Evolutionary conservation across 2,113 vertebrate genomes (phyloP).

Genomic region (Peromyscus californicus): DNA sequence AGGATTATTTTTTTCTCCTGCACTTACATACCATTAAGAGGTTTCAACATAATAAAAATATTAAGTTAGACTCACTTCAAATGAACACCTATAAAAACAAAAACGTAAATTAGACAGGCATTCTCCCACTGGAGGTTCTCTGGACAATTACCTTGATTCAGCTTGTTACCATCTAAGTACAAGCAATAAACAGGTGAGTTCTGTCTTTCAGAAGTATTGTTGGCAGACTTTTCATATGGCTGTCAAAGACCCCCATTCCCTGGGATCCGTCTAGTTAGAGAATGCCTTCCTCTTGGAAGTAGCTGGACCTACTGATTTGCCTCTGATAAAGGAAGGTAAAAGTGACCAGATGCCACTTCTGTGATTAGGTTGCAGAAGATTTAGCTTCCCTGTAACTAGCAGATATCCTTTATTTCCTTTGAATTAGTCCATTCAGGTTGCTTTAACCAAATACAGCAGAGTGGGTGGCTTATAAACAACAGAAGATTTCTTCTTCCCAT

Average conservation of each 20-base stretch:
- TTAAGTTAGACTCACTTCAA: constrained; percentile 22
- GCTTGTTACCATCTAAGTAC: neutral
- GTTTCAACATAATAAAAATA: neutral
- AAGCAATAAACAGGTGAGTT: neutral
- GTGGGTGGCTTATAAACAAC: neutral
- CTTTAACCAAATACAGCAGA: neutral
- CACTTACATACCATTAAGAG: neutral
- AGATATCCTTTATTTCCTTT: constrained; percentile 15
- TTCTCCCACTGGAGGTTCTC: neutral
- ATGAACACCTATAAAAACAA: constrained; percentile 30
- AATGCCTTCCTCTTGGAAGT: neutral
- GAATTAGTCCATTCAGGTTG: neutral
- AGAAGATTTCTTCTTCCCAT: neutral
- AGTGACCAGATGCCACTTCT: neutral
- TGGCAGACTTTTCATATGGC: neutral
- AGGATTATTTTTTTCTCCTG: neutral
- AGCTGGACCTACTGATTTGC: neutral
- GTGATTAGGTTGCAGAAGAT: constrained; percentile 15
- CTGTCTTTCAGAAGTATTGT: neutral
- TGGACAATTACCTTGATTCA: constrained; percentile 10
- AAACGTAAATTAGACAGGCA: neutral
- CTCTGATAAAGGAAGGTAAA: neutral
- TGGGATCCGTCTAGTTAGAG: neutral
- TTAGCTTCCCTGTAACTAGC: constrained; percentile 23
- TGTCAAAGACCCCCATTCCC: neutral